Conservation (phyloP, 1,140 invertebrate genomes). For the Riptortus pedestris region DNA sequence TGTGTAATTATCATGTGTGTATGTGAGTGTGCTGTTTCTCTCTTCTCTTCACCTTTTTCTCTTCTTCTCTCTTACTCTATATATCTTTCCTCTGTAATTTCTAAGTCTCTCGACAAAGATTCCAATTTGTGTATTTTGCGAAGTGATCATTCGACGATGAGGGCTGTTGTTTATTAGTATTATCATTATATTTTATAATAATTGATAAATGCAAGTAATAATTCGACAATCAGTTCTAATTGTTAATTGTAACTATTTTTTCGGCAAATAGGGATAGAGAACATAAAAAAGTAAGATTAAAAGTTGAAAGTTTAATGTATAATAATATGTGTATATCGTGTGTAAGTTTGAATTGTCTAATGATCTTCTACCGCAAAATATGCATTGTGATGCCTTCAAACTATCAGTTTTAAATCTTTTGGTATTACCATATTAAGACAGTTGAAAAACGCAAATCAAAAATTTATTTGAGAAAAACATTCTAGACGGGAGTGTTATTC, state of each 20-base stretch:
- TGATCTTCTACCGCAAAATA: slow-evolving; percentile 14
- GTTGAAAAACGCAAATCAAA: too few relatives aligned
- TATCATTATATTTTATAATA: slow-evolving; percentile 26
- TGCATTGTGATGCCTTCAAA: not conserved
- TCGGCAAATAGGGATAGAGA: slow-evolving; percentile 17
- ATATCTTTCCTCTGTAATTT: not conserved
- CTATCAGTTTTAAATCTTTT: not conserved
- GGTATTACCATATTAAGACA: not conserved
- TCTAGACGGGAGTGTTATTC: not conserved
- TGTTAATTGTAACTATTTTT: slow-evolving; percentile 19
- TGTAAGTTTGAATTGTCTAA: slow-evolving; percentile 9
- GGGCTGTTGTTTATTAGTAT: slow-evolving; percentile 17
- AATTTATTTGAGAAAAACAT: not conserved
- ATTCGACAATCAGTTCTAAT: slow-evolving; percentile 27
- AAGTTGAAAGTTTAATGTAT: not conserved
- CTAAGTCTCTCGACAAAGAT: not conserved
- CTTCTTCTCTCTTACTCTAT: slow-evolving; percentile 1
- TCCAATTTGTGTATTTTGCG: slow-evolving; percentile 15
- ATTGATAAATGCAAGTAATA: slow-evolving; percentile 25
- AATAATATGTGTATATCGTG: not conserved
- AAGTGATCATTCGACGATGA: slow-evolving; percentile 17
- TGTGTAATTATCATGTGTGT: slow-evolving; percentile 5
- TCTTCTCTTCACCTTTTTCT: slow-evolving; percentile 1
- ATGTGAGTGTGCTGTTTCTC: slow-evolving; percentile 7
- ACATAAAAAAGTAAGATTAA: not conserved